Conservation (phyloP, 2,113 vertebrate genomes). For the Sylvietta virens region DNA sequence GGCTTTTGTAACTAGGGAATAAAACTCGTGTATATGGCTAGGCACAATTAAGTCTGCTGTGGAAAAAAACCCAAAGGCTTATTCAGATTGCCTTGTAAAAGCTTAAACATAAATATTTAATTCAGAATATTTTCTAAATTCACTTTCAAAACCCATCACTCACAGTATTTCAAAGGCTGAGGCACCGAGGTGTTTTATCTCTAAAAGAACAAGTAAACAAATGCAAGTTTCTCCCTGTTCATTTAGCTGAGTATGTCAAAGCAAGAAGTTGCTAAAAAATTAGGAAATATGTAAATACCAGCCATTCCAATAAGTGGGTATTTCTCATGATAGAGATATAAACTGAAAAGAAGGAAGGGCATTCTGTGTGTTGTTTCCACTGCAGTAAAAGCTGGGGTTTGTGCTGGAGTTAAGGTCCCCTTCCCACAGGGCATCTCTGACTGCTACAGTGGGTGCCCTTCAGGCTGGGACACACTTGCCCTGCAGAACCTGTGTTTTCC, state of each 20-base stretch:
- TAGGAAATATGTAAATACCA: not conserved
- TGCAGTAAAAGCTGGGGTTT: not conserved
- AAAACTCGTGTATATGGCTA: not conserved
- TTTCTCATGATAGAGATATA: not conserved
- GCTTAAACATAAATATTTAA: constrained; percentile 67
- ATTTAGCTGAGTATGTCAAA: constrained; percentile 44
- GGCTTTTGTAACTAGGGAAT: not conserved
- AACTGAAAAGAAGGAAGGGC: not conserved
- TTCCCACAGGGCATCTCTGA: not conserved
- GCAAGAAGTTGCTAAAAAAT: constrained; percentile 18
- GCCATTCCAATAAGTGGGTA: not conserved
- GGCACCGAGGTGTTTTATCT: constrained; percentile 58
- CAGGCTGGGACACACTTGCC: not conserved
- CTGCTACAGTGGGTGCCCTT: not conserved
- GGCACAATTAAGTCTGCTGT: constrained; percentile 33
- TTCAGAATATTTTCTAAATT: constrained; percentile 58
- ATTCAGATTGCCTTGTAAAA: constrained; percentile 54
- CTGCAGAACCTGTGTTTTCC: not conserved
- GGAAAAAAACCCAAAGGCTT: constrained; percentile 46
- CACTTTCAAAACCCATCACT: constrained; percentile 54
- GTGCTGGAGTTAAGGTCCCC: not conserved
- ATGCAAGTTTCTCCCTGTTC: constrained; percentile 38
- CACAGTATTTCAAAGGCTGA: constrained; percentile 58
- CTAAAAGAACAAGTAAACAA: constrained; percentile 56
- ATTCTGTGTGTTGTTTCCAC: not conserved